Evolutionary conservation across 2,113 vertebrate species (phyloP).

Genomic region (Ovis aries): ARS-UI_Ramb_v3.0 NC_056057.1:98731001-98731500

Average conservation of each 20-base stretch:
- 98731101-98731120: rapidly evolving
- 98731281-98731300: neutral
- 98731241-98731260: neutral
- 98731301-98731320: neutral
- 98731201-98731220: neutral
- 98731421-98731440: neutral
- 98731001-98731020: neutral
- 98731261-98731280: neutral
- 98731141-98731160: neutral
- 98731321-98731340: neutral
- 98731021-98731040: neutral
- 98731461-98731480: neutral
- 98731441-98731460: neutral
- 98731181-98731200: neutral
- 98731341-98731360: constrained; percentile 16
- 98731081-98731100: neutral
- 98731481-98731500: neutral
- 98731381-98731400: neutral
- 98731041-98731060: neutral
- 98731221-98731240: neutral
- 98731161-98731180: neutral
- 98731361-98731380: neutral
- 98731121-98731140: neutral
- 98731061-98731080: rapidly evolving
- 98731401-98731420: neutral